Base-by-base conservation (phyloP, 2,797 vertebrate genomes). In the Schizothorax lantsangensis region DNA sequence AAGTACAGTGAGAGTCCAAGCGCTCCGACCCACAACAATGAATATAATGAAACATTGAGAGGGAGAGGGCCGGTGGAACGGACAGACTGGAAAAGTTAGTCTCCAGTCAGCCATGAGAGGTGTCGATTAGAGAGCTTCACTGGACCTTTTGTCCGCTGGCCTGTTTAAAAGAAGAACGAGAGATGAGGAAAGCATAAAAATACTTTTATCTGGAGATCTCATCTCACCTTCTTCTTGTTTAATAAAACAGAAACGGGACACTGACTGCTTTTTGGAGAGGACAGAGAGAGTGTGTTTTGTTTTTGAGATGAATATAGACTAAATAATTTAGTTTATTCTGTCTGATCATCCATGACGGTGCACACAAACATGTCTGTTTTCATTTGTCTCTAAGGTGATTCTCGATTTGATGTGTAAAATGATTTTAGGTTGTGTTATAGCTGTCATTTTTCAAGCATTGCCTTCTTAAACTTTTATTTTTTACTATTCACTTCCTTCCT, bases 61-160 rank as follows among this genome's bases (percentile, higher is more conserved):
- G 79, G 77, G 43, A 73, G 78, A 74, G 78, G 75, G 68, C 54
- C 59, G 69, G 21, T 49, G 89, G 91, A 88, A 89, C 87, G 92
- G 91, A 91, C 92, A 93, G 94, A 93, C 90, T 89, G 92, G 93
- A 91, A 93, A 94, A 93, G 91, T 94, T 95, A 90, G 92, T 92
- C 92, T 94, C 92, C 93, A 93, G 92, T 95, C 94, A 93, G 89
- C 93, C 94, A 93, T 95, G 92, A 93, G 92, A 94, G 93, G 91
- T 94, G 95, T 93, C 94, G 93, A 96, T 96, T 95, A 96, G 88
- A 94, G 92, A 93, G 95, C 94, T 95, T 95, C 94, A 94, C 93
- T 95, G 95, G 94, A 94, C 91, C 92, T 94, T 96, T 96, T 95
- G 95, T 96, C 92, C 93, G 89, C 93, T 92, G 89, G 91, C 93